Percentiles rank a stretch among this genome's conserved stretches.
phyloP scores from a whole-genome alignment of 2,797 vertebrate genomes.

The Pangasius krempfi region DNA sequence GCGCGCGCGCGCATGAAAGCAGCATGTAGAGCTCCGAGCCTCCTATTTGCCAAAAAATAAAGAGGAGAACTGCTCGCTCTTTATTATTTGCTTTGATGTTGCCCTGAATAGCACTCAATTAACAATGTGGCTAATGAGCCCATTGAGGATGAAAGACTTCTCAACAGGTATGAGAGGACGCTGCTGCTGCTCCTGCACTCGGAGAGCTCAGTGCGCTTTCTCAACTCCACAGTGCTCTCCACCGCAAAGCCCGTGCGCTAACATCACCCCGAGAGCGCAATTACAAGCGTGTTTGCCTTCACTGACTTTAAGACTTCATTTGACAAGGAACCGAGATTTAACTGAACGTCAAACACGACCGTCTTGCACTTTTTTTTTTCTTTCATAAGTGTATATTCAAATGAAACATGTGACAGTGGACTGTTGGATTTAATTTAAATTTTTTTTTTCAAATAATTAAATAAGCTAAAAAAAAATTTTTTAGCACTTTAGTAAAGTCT shows the following conservation, averaged over 20 bases:
- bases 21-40: slow-evolving; percentile 65
- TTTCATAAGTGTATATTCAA: background rate
- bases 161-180: slow-evolving; percentile 83
- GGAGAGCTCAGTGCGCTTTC: slow-evolving; percentile 73
- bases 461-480: background rate
- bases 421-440: background rate
- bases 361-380: background rate
- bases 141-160: slow-evolving; percentile 83
- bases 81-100: slow-evolving; percentile 81
- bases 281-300: slow-evolving; percentile 70
- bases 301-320: slow-evolving; percentile 47
- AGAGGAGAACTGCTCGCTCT: slow-evolving; percentile 57
- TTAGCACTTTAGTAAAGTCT: background rate
- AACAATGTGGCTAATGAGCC: slow-evolving; percentile 83
- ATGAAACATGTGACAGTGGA: background rate
- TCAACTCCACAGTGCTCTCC: slow-evolving; percentile 71
- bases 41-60: slow-evolving; percentile 65
- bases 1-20: slow-evolving; percentile 61
- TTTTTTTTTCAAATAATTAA: background rate
- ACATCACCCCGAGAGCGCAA: slow-evolving; percentile 67
- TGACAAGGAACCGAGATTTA: slow-evolving; percentile 19
- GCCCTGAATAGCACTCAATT: slow-evolving; percentile 81
- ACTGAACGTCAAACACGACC: slow-evolving; percentile 38
- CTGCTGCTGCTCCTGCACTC: slow-evolving; percentile 75
- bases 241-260: slow-evolving; percentile 70